A percentile compares a stretch with the other conserved stretches of the same genome.
phyloP scores from a whole-genome alignment of 1,140 invertebrate species.

The Vanessa tameamea region DNA sequence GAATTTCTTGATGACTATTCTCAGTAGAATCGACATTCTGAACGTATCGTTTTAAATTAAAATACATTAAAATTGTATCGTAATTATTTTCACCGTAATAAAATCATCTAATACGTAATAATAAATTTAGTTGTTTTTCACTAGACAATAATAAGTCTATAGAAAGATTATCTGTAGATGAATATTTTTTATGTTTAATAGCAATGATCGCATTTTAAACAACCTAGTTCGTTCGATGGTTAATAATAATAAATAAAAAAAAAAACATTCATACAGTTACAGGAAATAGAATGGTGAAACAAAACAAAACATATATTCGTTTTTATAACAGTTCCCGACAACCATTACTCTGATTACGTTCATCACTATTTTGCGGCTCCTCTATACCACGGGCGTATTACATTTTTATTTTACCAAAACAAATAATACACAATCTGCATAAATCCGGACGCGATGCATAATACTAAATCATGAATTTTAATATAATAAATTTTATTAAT shows the following conservation, averaged over 20 bases:
- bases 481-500: too few species aligned
- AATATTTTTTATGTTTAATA: neutral
- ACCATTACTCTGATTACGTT: slow-evolving; percentile 6
- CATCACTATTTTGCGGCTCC: neutral
- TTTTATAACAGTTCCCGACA: neutral
- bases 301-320: neutral
- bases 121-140: too few species aligned
- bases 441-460: neutral
- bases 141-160: too few species aligned
- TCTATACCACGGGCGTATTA: neutral
- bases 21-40: too few species aligned
- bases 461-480: neutral
- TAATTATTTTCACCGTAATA: too few species aligned
- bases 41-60: too few species aligned
- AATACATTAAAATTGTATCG: too few species aligned
- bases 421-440: neutral
- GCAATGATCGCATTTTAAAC: neutral
- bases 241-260: neutral
- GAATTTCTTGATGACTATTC: too few species aligned
- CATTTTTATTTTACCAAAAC: neutral
- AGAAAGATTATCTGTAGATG: too few species aligned
- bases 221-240: neutral
- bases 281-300: neutral
- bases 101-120: too few species aligned
- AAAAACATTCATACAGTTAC: neutral